These are phyloP conservation scores for Pelusios castaneus DNA, from an alignment of 2,113 vertebrate genomes.

Conservation along the genomic window DNA sequence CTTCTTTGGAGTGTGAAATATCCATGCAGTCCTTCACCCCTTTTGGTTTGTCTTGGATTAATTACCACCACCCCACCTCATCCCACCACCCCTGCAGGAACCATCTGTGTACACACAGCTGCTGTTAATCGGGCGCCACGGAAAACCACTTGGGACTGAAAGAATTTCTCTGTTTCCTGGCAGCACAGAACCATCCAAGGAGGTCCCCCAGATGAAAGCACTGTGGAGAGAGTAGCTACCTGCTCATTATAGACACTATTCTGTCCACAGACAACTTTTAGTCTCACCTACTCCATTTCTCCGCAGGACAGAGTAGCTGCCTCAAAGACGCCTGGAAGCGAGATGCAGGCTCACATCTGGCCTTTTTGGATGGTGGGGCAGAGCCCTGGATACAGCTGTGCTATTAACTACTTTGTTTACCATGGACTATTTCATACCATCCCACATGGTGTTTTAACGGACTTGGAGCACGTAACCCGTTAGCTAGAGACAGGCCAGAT, in stretches of 20 bases:
- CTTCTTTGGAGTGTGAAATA: not conserved
- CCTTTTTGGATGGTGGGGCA: not conserved
- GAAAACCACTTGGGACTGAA: not conserved
- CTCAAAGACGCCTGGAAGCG: not conserved
- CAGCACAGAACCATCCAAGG: not conserved
- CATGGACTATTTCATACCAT: accelerated
- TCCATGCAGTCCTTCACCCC: no score
- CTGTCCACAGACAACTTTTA: not conserved
- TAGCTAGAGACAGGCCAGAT: not conserved
- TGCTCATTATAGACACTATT: not conserved
- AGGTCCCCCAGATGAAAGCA: not conserved
- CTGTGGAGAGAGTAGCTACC: not conserved
- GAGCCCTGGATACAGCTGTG: not conserved
- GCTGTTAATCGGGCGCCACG: not conserved
- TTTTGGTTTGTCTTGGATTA: no score
- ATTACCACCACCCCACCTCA: no score
- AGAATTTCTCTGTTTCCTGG: not conserved
- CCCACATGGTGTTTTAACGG: not conserved
- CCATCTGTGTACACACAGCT: not conserved
- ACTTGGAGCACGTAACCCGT: not conserved
- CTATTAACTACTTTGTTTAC: not conserved
- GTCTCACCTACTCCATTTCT: not conserved
- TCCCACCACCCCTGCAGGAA: not conserved
- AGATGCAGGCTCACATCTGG: not conserved
- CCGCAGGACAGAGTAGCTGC: not conserved